phyloP scores from a whole-genome alignment of 2,888 invertebrate genomes.

The Philereme vetulata region DNA sequence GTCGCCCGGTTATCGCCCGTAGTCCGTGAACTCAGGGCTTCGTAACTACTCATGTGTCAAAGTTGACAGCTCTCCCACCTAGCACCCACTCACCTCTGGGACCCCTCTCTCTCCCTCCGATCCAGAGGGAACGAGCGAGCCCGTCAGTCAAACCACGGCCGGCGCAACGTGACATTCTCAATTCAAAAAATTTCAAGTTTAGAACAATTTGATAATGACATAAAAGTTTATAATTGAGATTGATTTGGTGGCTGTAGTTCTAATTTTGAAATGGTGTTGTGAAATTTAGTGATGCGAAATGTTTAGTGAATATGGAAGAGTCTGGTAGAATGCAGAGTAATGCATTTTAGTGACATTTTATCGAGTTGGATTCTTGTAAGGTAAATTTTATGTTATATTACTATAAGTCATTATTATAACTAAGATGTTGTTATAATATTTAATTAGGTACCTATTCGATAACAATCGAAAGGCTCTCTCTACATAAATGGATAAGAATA shows the following conservation, averaged over 20 bases:
- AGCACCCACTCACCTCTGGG: conserved; percentile 17
- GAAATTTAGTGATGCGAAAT: conserved; percentile 23
- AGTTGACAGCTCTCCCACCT: conserved; percentile 14
- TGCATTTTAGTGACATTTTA: conserved; percentile 40
- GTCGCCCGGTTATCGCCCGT: too few species aligned
- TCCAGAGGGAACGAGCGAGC: conserved; percentile 32
- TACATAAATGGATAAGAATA: too few species aligned
- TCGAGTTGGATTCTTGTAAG: conserved; percentile 67
- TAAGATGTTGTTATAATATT: too few species aligned
- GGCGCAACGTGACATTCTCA: conserved; percentile 43
- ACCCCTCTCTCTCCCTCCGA: conserved; percentile 36
- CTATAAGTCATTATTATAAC: too few species aligned
- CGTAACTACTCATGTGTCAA: conserved; percentile 10
- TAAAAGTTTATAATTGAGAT: background rate
- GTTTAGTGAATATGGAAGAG: conserved; percentile 21
- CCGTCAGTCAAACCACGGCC: conserved; percentile 65
- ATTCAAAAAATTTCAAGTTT: background rate
- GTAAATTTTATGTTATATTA: conserved; percentile 43
- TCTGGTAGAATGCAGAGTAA: conserved; percentile 50
- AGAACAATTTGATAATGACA: background rate
- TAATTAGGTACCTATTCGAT: too few species aligned
- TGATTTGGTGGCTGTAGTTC: background rate
- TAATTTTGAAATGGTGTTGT: conserved; percentile 8
- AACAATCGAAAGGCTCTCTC: too few species aligned
- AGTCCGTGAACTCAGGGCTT: too few species aligned